phyloP scores from a whole-genome alignment of 2,797 vertebrate genomes.

The Lemur catta region DNA sequence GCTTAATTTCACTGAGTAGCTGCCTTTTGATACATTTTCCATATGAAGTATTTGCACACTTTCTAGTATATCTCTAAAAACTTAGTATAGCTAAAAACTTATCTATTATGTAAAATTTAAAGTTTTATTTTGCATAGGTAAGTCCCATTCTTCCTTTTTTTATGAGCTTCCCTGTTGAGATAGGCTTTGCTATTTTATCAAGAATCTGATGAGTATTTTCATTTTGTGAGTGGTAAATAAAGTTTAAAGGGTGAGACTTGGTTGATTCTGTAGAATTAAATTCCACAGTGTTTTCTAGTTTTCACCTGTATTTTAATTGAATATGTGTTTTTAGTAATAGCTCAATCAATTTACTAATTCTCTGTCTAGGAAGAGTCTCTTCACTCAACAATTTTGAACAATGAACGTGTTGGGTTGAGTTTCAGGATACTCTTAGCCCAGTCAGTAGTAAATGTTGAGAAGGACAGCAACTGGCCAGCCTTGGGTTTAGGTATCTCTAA shows the following conservation, averaged over 20 bases:
- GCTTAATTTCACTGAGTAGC: background rate
- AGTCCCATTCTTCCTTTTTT: background rate
- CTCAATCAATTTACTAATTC: background rate
- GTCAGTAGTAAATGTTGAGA: background rate
- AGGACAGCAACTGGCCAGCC: background rate
- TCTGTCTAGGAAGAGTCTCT: background rate
- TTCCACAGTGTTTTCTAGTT: background rate
- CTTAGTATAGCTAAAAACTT: background rate
- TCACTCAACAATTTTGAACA: background rate
- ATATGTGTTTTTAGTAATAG: background rate
- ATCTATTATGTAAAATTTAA: background rate
- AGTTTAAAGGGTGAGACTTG: background rate
- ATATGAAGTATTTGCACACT: background rate
- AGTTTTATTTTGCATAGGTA: background rate
- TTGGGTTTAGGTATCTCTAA: background rate
- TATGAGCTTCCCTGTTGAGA: background rate
- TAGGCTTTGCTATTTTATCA: background rate
- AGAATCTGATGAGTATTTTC: background rate
- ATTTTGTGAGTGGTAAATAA: background rate
- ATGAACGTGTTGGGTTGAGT: background rate
- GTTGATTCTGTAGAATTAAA: background rate
- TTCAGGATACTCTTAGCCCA: background rate
- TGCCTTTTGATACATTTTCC: conserved; percentile 2
- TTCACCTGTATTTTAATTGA: background rate
- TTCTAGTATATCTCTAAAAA: background rate